Conservation (phyloP, 2,888 invertebrate genomes). For the Nomada hirtipes region DNA sequence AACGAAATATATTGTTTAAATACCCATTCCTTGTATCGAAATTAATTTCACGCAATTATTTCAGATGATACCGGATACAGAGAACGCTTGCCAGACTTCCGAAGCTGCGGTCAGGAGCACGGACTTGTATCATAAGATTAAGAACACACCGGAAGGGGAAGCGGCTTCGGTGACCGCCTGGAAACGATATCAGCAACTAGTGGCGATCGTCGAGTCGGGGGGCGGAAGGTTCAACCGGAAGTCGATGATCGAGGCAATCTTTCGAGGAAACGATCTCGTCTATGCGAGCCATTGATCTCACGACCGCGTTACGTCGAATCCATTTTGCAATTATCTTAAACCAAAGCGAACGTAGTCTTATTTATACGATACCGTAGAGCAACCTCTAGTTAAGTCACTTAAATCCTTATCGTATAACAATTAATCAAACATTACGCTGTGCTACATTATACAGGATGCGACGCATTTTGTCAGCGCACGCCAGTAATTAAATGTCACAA, state of each 20-base stretch:
- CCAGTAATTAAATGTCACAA: not conserved
- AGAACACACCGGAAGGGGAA: conserved; percentile 73
- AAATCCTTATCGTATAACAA: too few species aligned
- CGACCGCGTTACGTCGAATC: not conserved
- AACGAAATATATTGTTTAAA: too few species aligned
- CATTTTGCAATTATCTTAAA: conserved; percentile 48
- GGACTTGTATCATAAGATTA: conserved; percentile 68
- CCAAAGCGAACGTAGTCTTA: conserved; percentile 60
- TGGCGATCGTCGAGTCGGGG: conserved; percentile 76
- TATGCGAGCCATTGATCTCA: conserved; percentile 74
- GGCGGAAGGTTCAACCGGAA: conserved; percentile 78
- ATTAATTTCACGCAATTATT: conserved; percentile 15
- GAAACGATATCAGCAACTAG: conserved; percentile 79
- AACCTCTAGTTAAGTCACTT: not conserved
- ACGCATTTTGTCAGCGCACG: not conserved
- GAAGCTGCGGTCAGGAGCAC: conserved; percentile 69
- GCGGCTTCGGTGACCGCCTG: conserved; percentile 79
- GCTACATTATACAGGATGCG: not conserved
- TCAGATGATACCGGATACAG: conserved; percentile 80
- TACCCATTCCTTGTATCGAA: too few species aligned
- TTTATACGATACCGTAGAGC: conserved; percentile 35
- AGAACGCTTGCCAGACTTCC: conserved; percentile 71
- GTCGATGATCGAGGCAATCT: conserved; percentile 80
- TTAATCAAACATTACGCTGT: too few species aligned
- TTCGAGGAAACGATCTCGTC: conserved; percentile 80